A percentile compares a stretch with the other conserved stretches of the same genome.
Conservation (phyloP, 2,113 vertebrate genomes). For the Labrus mixtus region DNA sequence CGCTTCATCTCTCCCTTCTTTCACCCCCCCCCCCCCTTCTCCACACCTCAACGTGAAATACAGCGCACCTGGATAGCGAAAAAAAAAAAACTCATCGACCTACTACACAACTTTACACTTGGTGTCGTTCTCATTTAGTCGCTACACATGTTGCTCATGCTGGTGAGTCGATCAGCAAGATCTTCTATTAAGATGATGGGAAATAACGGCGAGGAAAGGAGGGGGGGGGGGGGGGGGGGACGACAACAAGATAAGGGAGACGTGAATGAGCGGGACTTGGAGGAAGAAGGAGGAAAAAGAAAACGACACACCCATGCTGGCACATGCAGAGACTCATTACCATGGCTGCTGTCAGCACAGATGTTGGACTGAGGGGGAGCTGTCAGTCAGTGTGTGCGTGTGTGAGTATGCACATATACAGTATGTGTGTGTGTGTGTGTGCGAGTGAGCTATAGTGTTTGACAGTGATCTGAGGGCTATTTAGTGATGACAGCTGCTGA, state of each 20-base stretch:
- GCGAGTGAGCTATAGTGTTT: constrained; percentile 19
- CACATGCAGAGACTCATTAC: constrained; percentile 81
- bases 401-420: constrained; percentile 40
- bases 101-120: constrained; percentile 13
- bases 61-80: constrained; percentile 63
- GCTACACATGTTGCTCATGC: constrained; percentile 10
- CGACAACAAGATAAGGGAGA: constrained; percentile 58
- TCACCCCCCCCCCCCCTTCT: constrained; percentile 47
- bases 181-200: constrained; percentile 42
- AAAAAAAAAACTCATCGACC: not conserved
- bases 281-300: constrained; percentile 60
- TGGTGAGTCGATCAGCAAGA: constrained; percentile 48
- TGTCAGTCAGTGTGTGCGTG: constrained; percentile 74
- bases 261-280: constrained; percentile 57
- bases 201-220: constrained; percentile 7
- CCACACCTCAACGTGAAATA: constrained; percentile 57
- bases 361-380: constrained; percentile 83
- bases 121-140: constrained; percentile 27
- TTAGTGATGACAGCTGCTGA: constrained; percentile 82
- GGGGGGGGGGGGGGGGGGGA: too few species aligned
- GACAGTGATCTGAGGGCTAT: constrained; percentile 80
- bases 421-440: not conserved
- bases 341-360: constrained; percentile 82
- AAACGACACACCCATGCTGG: constrained; percentile 75
- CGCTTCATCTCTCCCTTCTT: constrained; percentile 72